phyloP scores from a whole-genome alignment of 2,888 invertebrate species.

The Physocephala rufipes region DNA sequence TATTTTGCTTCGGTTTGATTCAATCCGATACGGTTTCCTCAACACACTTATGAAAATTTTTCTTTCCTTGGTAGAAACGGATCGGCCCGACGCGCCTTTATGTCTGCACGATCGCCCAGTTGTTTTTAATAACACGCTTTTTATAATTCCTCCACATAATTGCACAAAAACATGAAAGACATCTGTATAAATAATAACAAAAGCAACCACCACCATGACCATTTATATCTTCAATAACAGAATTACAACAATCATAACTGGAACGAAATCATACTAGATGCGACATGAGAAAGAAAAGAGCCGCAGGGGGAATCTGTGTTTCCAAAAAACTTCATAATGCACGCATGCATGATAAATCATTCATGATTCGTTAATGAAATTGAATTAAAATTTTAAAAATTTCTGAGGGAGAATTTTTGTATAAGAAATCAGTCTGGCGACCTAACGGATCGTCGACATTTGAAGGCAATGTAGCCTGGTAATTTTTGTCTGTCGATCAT shows the following conservation, averaged over 20 bases:
- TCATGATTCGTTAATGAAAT: too few relatives aligned
- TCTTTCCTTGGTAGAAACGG: slow-evolving; percentile 19
- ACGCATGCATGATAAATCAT: too few relatives aligned
- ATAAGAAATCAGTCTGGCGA: too few relatives aligned
- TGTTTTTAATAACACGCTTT: neutral
- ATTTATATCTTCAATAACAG: neutral
- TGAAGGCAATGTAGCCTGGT: too few relatives aligned
- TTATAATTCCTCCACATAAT: slow-evolving; percentile 31
- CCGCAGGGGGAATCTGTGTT: too few relatives aligned
- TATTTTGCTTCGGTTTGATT: too few relatives aligned
- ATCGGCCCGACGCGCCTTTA: neutral
- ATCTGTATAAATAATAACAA: neutral
- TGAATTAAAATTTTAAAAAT: too few relatives aligned
- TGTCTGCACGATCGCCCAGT: neutral
- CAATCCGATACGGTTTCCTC: slow-evolving; percentile 18
- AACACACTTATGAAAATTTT: slow-evolving; percentile 13
- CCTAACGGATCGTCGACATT: too few relatives aligned
- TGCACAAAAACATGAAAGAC: slow-evolving; percentile 28
- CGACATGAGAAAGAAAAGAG: neutral
- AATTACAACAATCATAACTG: neutral
- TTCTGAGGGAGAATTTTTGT: too few relatives aligned
- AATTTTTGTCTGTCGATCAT: too few relatives aligned
- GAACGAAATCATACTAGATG: slow-evolving; percentile 3
- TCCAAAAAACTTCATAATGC: too few relatives aligned
- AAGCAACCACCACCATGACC: neutral